A percentile compares a stretch with the other conserved stretches of the same genome.
These are phyloP conservation scores for Leptatherina wallacei DNA, from an alignment of 2,797 vertebrate species.

Conservation along the genomic window DNA sequence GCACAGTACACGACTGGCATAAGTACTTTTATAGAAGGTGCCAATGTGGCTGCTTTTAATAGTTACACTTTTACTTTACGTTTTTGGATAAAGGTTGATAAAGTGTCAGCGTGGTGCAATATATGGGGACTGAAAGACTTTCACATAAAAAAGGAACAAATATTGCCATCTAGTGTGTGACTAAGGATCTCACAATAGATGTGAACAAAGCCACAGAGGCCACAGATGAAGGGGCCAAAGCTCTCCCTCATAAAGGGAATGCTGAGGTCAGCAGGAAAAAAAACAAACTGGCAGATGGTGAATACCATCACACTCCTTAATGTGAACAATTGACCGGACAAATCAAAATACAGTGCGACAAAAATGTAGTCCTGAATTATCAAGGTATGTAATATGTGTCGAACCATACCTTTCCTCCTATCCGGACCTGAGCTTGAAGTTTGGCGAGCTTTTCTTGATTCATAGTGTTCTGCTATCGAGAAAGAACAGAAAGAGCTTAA, in stretches of 20 bases:
- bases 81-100: too few species aligned
- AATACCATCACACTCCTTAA: slow-evolving; percentile 43
- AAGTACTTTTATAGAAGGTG: background rate
- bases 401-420: slow-evolving; percentile 96
- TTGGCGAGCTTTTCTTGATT: slow-evolving; percentile 99
- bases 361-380: background rate
- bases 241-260: slow-evolving; percentile 62
- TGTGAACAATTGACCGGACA: background rate
- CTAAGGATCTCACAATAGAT: slow-evolving; percentile 24
- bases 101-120: background rate
- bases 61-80: background rate
- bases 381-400: background rate
- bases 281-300: slow-evolving; percentile 37
- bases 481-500: background rate
- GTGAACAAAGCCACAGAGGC: slow-evolving; percentile 57
- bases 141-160: slow-evolving; percentile 39
- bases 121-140: background rate
- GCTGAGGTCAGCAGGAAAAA: slow-evolving; percentile 76
- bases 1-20: background rate
- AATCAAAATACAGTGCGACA: background rate
- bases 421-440: slow-evolving; percentile 98
- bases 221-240: slow-evolving; percentile 29
- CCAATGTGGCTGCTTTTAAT: background rate
- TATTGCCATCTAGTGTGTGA: slow-evolving; percentile 61
- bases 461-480: slow-evolving; percentile 85